These are phyloP conservation scores for Drosophila virilis DNA, from an alignment of 1,140 invertebrate species.

Conservation along the genomic window DNA sequence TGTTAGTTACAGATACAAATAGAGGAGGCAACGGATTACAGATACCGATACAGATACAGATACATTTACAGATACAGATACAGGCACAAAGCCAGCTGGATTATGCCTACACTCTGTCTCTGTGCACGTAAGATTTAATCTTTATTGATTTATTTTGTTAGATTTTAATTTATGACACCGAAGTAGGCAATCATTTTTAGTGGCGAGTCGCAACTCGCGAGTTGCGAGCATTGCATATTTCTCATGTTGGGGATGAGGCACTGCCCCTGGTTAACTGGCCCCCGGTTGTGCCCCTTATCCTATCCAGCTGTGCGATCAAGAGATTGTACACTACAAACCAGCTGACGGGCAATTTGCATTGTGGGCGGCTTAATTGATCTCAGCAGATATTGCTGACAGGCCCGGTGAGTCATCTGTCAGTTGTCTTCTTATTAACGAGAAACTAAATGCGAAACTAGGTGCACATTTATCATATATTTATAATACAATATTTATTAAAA, in stretches of 20 bases:
- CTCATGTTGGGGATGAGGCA: conserved; percentile 3
- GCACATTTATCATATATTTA: no score
- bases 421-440: conserved; percentile 3
- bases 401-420: not conserved
- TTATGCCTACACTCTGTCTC: conserved; percentile 59
- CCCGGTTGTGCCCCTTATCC: not conserved
- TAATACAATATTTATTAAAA: no score
- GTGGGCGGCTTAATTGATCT: conserved; percentile 65
- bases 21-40: conserved; percentile 62
- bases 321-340: conserved; percentile 35
- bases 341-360: conserved; percentile 57
- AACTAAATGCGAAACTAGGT: not conserved
- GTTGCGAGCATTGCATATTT: conserved; percentile 29
- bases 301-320: conserved; percentile 60
- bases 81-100: conserved; percentile 61
- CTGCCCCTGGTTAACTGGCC: not conserved
- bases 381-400: conserved; percentile 34
- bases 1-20: conserved; percentile 71
- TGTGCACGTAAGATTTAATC: conserved; percentile 75
- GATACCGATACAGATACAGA: conserved; percentile 39
- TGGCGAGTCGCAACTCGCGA: conserved; percentile 17
- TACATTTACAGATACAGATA: conserved; percentile 25
- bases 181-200: conserved; percentile 78
- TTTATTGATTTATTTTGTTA: conserved; percentile 83
- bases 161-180: conserved; percentile 81